Evolutionary conservation across 53 echinoderm and acorn worm species (phyloP).

Genomic region (Astropecten irregularis): DNA sequence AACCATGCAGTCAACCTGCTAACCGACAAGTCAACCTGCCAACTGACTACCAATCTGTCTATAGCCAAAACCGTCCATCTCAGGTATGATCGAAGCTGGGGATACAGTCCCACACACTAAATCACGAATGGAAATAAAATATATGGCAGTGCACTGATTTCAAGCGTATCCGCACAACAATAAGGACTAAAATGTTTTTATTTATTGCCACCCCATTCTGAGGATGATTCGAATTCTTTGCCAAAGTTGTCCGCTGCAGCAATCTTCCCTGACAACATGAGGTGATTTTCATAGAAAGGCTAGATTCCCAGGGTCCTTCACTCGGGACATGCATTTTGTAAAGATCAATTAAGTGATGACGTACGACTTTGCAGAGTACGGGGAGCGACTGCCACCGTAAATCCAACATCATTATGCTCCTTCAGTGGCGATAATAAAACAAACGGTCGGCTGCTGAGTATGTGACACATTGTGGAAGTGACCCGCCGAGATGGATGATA

Average conservation of each 20-base stretch:
- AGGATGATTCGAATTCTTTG: constrained; percentile 5
- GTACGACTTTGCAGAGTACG: constrained; percentile 1
- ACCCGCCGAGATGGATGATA: constrained; percentile 16
- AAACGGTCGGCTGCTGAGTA: not conserved
- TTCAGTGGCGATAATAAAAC: constrained; percentile 2
- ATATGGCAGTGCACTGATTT: too few relatives aligned
- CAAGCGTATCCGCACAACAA: too few relatives aligned
- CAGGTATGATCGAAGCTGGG: too few relatives aligned
- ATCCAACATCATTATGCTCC: constrained; percentile 2
- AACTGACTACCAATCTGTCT: too few relatives aligned
- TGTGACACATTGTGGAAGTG: constrained; percentile 33
- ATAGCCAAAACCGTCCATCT: too few relatives aligned
- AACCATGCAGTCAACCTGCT: too few relatives aligned
- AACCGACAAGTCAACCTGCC: too few relatives aligned
- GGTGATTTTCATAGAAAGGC: too few relatives aligned
- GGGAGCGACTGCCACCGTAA: not conserved
- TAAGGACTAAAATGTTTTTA: too few relatives aligned
- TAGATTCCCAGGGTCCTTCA: not conserved
- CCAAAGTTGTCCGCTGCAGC: constrained; percentile 15
- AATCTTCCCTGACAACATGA: not conserved
- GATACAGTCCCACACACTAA: too few relatives aligned
- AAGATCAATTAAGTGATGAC: constrained; percentile 21
- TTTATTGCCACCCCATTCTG: constrained; percentile 46
- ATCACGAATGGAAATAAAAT: too few relatives aligned
- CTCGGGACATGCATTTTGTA: not conserved